A percentile compares a stretch with the other conserved stretches of the same genome.
Conservation (phyloP, 2,888 invertebrate species). For the Callyntrura sp. region DNA sequence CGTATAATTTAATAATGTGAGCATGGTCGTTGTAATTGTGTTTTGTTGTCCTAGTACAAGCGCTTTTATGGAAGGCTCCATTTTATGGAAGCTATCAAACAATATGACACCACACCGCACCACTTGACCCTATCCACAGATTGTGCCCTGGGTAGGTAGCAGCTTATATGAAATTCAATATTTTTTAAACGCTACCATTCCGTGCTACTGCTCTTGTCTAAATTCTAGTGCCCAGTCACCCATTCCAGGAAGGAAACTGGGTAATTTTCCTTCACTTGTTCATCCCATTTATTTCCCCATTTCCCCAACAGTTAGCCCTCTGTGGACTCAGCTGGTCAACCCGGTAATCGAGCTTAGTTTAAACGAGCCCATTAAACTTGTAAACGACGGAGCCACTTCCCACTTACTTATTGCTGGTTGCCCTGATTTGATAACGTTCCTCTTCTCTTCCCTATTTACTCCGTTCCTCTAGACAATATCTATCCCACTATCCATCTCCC, state of each 20-base stretch:
- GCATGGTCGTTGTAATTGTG: no score
- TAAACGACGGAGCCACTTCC: neutral
- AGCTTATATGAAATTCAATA: no score
- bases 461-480: neutral
- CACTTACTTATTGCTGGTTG: neutral
- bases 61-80: no score
- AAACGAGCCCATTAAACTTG: constrained; percentile 22
- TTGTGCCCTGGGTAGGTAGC: no score
- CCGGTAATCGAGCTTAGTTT: neutral
- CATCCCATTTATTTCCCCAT: constrained; percentile 13
- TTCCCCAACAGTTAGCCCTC: neutral
- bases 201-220: neutral
- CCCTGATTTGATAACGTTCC: neutral
- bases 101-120: no score
- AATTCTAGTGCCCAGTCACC: neutral
- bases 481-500: neutral
- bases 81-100: no score
- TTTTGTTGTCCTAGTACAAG: no score
- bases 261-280: constrained; percentile 1
- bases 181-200: no score
- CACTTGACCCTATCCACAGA: no score
- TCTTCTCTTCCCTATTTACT: neutral
- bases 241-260: neutral
- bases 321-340: constrained; percentile 23
- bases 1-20: no score